Conservation (phyloP, 2,113 vertebrate species). For the Rhagologus leucostigma region DNA sequence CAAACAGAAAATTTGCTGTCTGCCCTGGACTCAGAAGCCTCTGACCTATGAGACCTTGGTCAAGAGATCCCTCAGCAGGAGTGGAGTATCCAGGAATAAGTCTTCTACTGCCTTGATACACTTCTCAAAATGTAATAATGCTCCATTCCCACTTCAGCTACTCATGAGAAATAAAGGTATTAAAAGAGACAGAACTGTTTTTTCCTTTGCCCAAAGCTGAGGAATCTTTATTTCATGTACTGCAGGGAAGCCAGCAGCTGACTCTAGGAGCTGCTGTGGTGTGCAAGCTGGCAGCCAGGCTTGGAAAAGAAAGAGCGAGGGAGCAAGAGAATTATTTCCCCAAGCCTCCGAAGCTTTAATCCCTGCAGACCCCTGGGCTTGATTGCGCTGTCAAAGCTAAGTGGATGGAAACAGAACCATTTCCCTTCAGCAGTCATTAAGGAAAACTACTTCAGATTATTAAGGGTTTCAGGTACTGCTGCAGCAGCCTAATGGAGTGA, state of each 20-base stretch:
- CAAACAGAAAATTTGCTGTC: neutral
- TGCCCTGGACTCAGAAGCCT: neutral
- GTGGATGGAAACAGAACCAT: neutral
- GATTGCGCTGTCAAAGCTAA: neutral
- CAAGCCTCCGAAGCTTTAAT: neutral
- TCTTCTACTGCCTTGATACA: neutral
- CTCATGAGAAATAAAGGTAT: neutral
- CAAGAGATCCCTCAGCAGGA: neutral
- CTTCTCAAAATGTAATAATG: neutral
- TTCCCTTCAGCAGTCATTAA: constrained; percentile 13
- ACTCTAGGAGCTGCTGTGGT: neutral
- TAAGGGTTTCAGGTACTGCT: neutral
- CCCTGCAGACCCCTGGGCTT: neutral
- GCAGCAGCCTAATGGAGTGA: neutral
- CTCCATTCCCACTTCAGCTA: neutral
- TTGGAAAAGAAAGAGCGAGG: neutral
- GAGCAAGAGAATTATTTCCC: neutral
- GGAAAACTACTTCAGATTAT: neutral
- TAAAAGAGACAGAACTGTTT: neutral
- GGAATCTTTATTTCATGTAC: neutral
- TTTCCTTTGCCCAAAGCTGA: neutral
- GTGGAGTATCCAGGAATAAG: neutral
- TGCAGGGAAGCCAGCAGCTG: neutral
- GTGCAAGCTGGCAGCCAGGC: neutral
- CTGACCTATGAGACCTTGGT: rapidly evolving